Evolutionary conservation across 2,888 invertebrate genomes (phyloP).

Genomic region (Eutolmus rufibarbis): DNA sequence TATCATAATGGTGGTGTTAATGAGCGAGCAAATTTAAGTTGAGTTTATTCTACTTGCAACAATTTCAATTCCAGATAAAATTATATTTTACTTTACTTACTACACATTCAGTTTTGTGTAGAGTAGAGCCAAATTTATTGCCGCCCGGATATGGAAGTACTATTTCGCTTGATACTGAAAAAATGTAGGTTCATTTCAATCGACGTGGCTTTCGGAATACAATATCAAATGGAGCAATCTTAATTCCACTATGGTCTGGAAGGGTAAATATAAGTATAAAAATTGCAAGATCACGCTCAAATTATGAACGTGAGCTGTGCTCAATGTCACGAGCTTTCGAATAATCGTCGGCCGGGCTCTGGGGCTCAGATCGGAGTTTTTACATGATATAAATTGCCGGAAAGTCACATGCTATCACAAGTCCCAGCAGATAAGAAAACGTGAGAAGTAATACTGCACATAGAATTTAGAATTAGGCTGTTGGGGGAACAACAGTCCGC

Average conservation of each 20-base stretch:
- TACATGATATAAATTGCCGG: neutral
- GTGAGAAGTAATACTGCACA: neutral
- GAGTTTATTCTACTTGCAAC: neutral
- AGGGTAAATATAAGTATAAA: neutral
- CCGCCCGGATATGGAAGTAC: neutral
- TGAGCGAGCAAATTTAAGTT: too few relatives aligned
- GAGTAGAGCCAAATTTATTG: neutral
- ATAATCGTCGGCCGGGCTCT: neutral
- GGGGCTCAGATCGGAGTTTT: neutral
- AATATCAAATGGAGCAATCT: neutral
- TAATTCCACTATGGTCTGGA: neutral
- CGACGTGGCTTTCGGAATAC: neutral
- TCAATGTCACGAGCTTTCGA: neutral
- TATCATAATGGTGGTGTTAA: too few relatives aligned
- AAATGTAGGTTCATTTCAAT: neutral
- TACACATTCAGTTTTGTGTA: neutral
- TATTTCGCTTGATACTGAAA: neutral
- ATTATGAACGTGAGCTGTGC: neutral
- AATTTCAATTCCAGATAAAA: neutral
- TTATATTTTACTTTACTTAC: neutral
- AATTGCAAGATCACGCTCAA: neutral
- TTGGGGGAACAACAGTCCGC: neutral
- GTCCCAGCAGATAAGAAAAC: neutral
- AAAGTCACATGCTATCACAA: neutral
- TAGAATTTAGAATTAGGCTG: neutral